phyloP scores from a whole-genome alignment of 2,797 vertebrate species.

The Ctenopoma kingsleyae region DNA sequence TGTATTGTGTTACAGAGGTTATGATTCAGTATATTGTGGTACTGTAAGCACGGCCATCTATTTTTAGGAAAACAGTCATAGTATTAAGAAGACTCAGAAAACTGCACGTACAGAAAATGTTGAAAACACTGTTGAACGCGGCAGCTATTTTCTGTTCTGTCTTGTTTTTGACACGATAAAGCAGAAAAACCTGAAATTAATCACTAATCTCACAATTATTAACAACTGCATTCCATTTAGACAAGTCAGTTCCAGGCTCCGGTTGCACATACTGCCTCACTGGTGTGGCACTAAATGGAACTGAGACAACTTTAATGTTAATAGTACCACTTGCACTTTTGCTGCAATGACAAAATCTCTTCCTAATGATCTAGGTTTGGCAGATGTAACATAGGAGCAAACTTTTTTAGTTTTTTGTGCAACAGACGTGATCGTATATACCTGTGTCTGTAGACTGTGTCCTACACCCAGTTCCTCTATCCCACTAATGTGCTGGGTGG shows the following conservation, averaged over 20 bases:
- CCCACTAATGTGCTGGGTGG: constrained; percentile 95
- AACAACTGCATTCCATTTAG: constrained; percentile 10
- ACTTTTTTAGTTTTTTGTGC: not conserved
- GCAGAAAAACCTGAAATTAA: not conserved
- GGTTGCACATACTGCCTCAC: not conserved
- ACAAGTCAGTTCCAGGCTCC: constrained; percentile 11
- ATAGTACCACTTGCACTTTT: not conserved
- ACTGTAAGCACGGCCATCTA: too few species aligned
- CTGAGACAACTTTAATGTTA: not conserved
- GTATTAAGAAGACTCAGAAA: too few species aligned
- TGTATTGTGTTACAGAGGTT: too few species aligned
- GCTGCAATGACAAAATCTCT: not conserved
- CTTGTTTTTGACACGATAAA: not conserved
- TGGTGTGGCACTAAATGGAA: not conserved
- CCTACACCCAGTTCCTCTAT: constrained; percentile 97
- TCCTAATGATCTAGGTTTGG: not conserved
- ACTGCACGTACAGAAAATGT: too few species aligned
- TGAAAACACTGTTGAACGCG: too few species aligned
- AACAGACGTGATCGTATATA: not conserved
- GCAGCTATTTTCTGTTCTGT: too few species aligned
- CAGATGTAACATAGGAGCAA: not conserved
- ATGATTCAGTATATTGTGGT: too few species aligned
- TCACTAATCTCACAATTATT: not conserved
- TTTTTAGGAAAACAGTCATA: too few species aligned
- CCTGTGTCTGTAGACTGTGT: constrained; percentile 89